Base-by-base conservation (phyloP, 1,140 invertebrate species). In the Zaprionus africanus region DNA sequence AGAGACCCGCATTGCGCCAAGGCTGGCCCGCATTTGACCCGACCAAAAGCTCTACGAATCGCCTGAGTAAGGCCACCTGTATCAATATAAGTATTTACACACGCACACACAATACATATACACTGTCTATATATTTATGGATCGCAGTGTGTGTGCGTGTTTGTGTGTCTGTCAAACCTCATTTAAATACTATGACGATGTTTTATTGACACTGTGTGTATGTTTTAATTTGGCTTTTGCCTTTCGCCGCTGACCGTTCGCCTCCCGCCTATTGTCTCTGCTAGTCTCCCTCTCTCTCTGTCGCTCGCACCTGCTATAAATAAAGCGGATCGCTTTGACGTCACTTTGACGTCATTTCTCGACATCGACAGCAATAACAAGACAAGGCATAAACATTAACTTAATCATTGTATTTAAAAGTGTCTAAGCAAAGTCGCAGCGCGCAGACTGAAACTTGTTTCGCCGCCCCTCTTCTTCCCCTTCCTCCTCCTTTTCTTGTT, bases 181-280 rank as follows among this genome's bases (percentile, higher is more conserved):
- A 88, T 87, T 88, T 87, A 76, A 87, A 87, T 87, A 88, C 81
- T 88, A 81, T 88, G 84, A 87, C 84, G 84, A 84, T 84, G 84
- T 87, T 81, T 88, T 87, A 88, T 87, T 87, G 83, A 87, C 85
- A 90, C 64, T 81, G 78, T 81, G 71, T 88, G 77, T 87, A 84
- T 84, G 85, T 90, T 90, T 87, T 88, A 88, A 87, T 87, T 87
- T 87, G 85, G 85, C 78, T 84, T 88, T 83, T 88, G 84, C 80
- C 78, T 82, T 76, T 54, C 70, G 61, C 65, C 67, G 43, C 61
- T 43, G 34, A 36, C 56, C 54, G 43, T 56, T n/a, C 41, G 31
- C 54, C 11, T 5, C 36, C 24, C 59, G 1, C 17, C 4, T 24
- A 1, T 46, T n/a, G 11, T 19, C 46, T 54, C 53, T 15, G 9